Percentiles rank a stretch among this genome's conserved stretches.
phyloP scores from a whole-genome alignment of 2,113 vertebrate genomes.

The Lophura nycthemera region DNA sequence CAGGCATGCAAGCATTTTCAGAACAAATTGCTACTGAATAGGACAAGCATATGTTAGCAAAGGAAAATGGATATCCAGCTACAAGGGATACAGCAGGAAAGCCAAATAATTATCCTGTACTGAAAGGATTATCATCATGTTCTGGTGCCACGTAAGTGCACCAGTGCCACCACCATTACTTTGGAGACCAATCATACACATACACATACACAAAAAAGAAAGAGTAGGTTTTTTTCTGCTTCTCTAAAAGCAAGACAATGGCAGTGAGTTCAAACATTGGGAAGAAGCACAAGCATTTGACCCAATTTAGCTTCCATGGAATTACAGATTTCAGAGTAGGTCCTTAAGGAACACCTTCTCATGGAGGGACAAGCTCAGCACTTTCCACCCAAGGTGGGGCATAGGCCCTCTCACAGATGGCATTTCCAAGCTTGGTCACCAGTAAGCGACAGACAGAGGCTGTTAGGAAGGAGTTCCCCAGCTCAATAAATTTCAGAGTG shows the following conservation, averaged over 20 bases:
- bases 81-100: background rate
- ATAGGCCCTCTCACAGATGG: background rate
- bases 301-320: background rate
- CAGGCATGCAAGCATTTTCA: background rate
- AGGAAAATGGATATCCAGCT: background rate
- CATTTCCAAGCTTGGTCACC: background rate
- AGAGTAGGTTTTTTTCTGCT: background rate
- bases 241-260: background rate
- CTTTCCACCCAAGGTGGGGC: background rate
- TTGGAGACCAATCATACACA: background rate
- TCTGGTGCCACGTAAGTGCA: background rate
- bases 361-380: background rate
- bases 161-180: background rate
- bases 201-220: background rate
- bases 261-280: background rate
- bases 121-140: background rate
- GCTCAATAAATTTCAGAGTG: background rate
- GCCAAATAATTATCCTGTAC: background rate
- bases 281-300: background rate
- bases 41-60: background rate
- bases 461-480: background rate
- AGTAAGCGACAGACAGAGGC: background rate
- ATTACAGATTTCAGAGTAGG: background rate
- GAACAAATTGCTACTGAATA: background rate
- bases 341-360: background rate